Conservation (phyloP, 2,888 invertebrate genomes). For the Microchrysa polita region DNA sequence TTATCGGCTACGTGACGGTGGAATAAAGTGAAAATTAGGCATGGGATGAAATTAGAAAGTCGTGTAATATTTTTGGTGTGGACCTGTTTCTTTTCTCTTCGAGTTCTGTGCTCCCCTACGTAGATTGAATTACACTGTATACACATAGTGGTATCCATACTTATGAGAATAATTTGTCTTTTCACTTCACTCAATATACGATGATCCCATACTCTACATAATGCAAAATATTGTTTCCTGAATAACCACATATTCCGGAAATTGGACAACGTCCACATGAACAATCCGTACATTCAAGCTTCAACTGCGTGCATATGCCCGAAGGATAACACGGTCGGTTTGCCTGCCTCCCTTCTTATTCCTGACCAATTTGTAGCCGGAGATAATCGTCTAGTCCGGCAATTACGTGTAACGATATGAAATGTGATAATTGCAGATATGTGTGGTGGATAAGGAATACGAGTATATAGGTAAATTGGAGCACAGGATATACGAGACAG, state of each 20-base stretch:
- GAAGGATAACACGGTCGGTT: not conserved
- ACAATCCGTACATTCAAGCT: not conserved
- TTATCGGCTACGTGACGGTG: not conserved
- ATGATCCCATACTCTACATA: too few relatives aligned
- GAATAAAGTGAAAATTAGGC: conserved; percentile 1
- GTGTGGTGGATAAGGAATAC: too few relatives aligned
- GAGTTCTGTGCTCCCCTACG: too few relatives aligned
- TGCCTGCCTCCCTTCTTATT: too few relatives aligned
- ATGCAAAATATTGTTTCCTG: too few relatives aligned
- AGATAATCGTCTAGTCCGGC: not conserved
- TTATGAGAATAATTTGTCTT: too few relatives aligned
- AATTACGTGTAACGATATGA: conserved; percentile 2
- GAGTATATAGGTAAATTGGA: not conserved
- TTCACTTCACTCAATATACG: too few relatives aligned
- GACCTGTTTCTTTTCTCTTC: too few relatives aligned
- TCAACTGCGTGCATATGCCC: not conserved
- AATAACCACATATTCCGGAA: not conserved
- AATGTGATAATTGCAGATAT: conserved; percentile 5
- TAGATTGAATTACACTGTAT: too few relatives aligned
- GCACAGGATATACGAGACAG: not conserved
- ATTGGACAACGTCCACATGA: not conserved
- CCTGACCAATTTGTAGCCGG: not conserved
- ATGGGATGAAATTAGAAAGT: not conserved
- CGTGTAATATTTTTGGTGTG: not conserved
- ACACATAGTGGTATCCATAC: too few relatives aligned